Percentiles rank a stretch among this genome's conserved stretches.
phyloP scores from a whole-genome alignment of 1,140 invertebrate species.

The Drosophila pachea region DNA sequence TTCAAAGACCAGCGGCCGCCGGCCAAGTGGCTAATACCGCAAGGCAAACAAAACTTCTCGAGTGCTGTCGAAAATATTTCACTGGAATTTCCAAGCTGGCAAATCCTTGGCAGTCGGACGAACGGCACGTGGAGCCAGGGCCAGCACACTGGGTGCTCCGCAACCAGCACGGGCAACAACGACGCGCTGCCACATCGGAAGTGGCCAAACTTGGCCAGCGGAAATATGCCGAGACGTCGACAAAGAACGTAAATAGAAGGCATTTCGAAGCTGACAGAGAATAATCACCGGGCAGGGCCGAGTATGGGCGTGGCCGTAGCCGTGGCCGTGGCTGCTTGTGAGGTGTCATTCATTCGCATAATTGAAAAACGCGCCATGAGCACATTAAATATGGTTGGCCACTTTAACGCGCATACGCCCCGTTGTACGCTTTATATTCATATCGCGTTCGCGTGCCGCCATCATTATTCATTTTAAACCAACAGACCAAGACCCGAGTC shows the following conservation, averaged over 20 bases:
- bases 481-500: conserved; percentile 12
- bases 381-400: conserved; percentile 42
- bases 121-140: conserved; percentile 47
- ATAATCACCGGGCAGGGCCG: conserved; percentile 38
- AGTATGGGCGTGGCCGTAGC: neutral
- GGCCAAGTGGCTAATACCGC: conserved; percentile 57
- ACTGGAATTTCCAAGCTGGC: conserved; percentile 73
- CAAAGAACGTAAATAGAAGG: conserved; percentile 46
- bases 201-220: conserved; percentile 59
- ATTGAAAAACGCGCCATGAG: conserved; percentile 60
- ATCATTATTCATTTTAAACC: conserved; percentile 71
- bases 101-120: conserved; percentile 49
- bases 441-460: conserved; percentile 63
- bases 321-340: conserved; percentile 38
- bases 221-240: conserved; percentile 57
- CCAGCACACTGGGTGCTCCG: conserved; percentile 33
- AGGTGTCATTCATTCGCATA: conserved; percentile 69
- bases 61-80: conserved; percentile 72
- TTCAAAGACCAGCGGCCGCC: conserved; percentile 26
- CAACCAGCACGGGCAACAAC: conserved; percentile 7
- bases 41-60: conserved; percentile 74
- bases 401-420: conserved; percentile 41
- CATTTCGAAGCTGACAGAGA: conserved; percentile 39
- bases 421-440: conserved; percentile 66
- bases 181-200: conserved; percentile 39